Evolutionary conservation across 2,797 vertebrate genomes (phyloP), one percentile per base, ranked within the genome.

Genomic region (Meda fulgida): DNA sequence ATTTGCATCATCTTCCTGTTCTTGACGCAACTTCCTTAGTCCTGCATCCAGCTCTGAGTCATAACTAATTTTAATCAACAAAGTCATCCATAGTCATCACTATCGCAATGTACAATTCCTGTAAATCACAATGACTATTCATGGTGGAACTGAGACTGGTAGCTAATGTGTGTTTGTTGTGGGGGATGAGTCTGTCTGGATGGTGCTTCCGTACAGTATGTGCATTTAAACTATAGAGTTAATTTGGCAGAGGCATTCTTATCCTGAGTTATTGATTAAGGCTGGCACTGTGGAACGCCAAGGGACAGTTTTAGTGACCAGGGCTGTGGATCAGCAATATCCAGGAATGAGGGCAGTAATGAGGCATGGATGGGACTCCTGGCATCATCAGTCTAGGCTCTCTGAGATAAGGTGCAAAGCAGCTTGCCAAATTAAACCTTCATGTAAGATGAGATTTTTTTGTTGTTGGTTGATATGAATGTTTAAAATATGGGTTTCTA

Each of bases 221-320:
- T 48, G 53, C 5, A 9, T 46, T 38, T 55, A 80, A 67, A 21
- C 43, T 53, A 73, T 1, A 65, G 78, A 75, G 34, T 40, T 36
- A 8, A 51, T 79, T 80, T 43, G 29, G 60, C 19, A 51, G 85
- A 76, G 70, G 58, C 18, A 70, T 48, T 26, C 31, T 80, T 65
- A 75, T 76, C 10, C 23, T 10, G 21, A 65, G 63, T 29, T 80
- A 84, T 84, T 87, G 86, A 87, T 84, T 78, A 84, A 72, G 63
- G 13, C 53, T 84, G 86, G 51, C 78, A 81, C 21, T 51, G 71
- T 77, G 71, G 26, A 72, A 36, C 7, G 18, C 70, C 34, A 18
- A 53, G 77, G 60, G 85, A 80, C 23, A 29, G 77, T 53, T 83
- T 83, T 80, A 81, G 78, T 51, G 77, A 84, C 80, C 76, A 63